Base-by-base conservation (phyloP, 2,888 invertebrate species). In the Neoascia interrupta region DNA sequence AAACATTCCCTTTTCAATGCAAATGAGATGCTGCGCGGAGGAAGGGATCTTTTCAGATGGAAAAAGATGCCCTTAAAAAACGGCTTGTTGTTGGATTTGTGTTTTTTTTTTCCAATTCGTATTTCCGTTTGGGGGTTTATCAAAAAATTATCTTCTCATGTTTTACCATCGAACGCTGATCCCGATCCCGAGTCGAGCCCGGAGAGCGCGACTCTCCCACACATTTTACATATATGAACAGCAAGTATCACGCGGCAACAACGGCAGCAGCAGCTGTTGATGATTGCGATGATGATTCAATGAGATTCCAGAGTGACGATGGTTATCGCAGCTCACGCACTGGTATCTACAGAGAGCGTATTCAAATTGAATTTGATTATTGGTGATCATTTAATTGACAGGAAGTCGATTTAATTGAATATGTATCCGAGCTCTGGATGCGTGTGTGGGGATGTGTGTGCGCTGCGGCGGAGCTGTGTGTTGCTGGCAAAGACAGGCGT, bases 341-440 rank as follows among this genome's bases (percentile, higher is more conserved):
- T n/a, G n/a, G n/a, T n/a, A n/a, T n/a, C n/a, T n/a, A n/a, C 56
- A 61, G 43, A 54, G n/a, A 53, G 49, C 6, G 28, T 37, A 79
- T 79, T 79, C 73, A 79, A 79, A 73, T 79, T 79, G 79, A 79
- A 79, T 79, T 79, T 79, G 79, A 73, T 79, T 79, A 79, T 79
- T 79, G 79, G 79, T 79, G 79, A 79, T 79, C 73, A 68, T 79
- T 79, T 66, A 79, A 79, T 79, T 79, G 79, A 73, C 79, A 73
- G 79, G 79, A 79, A 79, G 79, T 79, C 47, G 54, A 79, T 79
- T 79, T 73, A 79, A 79, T 79, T 79, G 79, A 73, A 79, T 68
- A 37, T 56, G 79, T 73, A 73, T 68, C 64, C 60, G 51, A 76
- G 21, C 43, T 41, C n/a, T 13, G 19, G 18, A 43, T 8, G 21